Base-by-base conservation (phyloP, 2,113 vertebrate species). In the Ibidorhyncha struthersii region DNA sequence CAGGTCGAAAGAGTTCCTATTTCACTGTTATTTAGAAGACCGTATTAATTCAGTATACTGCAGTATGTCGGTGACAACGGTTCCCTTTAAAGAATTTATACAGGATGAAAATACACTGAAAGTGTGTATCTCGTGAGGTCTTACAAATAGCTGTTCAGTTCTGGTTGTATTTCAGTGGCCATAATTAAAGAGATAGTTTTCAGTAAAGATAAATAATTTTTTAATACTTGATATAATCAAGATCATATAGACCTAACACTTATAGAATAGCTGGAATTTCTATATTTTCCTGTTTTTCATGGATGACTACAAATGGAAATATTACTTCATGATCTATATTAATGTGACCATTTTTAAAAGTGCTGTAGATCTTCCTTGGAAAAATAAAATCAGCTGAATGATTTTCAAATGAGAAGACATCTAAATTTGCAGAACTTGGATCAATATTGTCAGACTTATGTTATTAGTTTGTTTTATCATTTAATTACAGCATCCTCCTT, bases 391-490 rank as follows among this genome's bases (percentile, higher is more conserved):
- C 70, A 82, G 2, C 16, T 58, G 17, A 74, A 71, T 90, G 3
- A 91, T 87, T 93, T 92, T 89, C 32, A 86, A 73, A 92, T 65
- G 20, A 86, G 53, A 59, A 77, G 67, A 41, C 5, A 71, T 61
- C 26, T 79, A 56, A 78, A 89, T 92, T 89, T 82, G 21, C 36
- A 79, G 25, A 93, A 89, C 65, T 94, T 84, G 47, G 70, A 84
- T 45, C 73, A 83, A 66, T 91, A 61, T 91, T 89, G 41, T 89
- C 72, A 92, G 66, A 90, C 23, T 92, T 55, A 38, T 22, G 29
- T 80, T 93, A 82, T 86, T 96, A 92, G 49, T 89, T 96, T 90
- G 61, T 76, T 97, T 92, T 88, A 74, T 94, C 93, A 87, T 85
- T 90, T 96, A 86, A 96, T 91, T 97, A 79, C 47, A 92, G 66